These are phyloP conservation scores for Antheraea pernyi DNA, from an alignment of 1,140 invertebrate species.

Conservation along the genomic window DNA sequence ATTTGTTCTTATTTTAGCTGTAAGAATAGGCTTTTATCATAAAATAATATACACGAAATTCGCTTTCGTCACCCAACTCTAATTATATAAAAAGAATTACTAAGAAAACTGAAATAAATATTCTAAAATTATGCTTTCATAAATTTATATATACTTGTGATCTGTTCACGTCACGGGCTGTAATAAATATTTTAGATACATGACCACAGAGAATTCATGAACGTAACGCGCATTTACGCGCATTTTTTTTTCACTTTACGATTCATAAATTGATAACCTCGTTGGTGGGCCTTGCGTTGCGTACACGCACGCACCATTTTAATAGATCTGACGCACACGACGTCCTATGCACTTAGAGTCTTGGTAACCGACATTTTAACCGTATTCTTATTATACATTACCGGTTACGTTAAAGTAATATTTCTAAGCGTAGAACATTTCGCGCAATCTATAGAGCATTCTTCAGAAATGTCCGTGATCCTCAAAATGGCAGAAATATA, in stretches of 20 bases:
- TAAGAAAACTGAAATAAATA: neutral
- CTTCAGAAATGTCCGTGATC: slow-evolving; percentile 23
- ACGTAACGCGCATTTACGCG: slow-evolving; percentile 44
- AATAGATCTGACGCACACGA: slow-evolving; percentile 31
- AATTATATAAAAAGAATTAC: neutral
- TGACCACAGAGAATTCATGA: slow-evolving; percentile 42
- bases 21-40: no score
- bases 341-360: slow-evolving; percentile 14
- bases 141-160: neutral
- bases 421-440: slow-evolving; percentile 12
- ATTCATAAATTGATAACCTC: slow-evolving; percentile 74
- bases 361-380: slow-evolving; percentile 6
- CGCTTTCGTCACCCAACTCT: neutral
- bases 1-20: no score
- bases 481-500: slow-evolving; percentile 29
- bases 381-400: slow-evolving; percentile 17
- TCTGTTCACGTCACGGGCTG: slow-evolving; percentile 19
- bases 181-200: slow-evolving; percentile 23
- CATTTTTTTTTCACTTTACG: slow-evolving; percentile 50
- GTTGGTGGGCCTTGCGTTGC: slow-evolving; percentile 57
- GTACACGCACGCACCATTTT: slow-evolving; percentile 36
- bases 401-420: slow-evolving; percentile 4
- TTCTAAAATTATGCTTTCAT: neutral
- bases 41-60: no score
- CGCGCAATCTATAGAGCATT: slow-evolving; percentile 23